Evolutionary conservation across 2,113 vertebrate species (phyloP).

Genomic region (Pseudolaguvia tuberculata): DNA sequence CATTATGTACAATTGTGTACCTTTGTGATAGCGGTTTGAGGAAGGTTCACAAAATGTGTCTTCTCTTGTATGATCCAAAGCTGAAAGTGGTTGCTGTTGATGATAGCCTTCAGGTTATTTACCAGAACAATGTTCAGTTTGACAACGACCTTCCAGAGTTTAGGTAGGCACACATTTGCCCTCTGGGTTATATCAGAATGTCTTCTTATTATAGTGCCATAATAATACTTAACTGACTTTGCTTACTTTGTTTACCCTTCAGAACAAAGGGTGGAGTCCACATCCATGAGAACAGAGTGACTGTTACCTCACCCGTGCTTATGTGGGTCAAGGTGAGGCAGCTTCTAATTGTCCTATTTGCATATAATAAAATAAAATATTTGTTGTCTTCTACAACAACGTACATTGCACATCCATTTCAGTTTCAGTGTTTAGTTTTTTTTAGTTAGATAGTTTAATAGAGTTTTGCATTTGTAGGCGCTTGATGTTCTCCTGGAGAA

Average conservation of each 20-base stretch:
- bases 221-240: not conserved
- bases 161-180: constrained; percentile 65
- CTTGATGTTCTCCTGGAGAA: constrained; percentile 84
- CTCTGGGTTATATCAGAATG: not conserved
- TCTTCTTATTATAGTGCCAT: not conserved
- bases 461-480: constrained; percentile 67
- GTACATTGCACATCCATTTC: not conserved
- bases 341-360: not conserved
- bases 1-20: not conserved
- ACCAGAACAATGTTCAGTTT: constrained; percentile 82
- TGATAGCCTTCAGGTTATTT: constrained; percentile 70
- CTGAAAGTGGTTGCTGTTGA: constrained; percentile 86
- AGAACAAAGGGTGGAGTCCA: constrained; percentile 88
- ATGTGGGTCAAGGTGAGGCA: constrained; percentile 92
- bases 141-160: constrained; percentile 85
- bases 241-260: not conserved
- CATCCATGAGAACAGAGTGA: constrained; percentile 76
- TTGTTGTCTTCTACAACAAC: no score
- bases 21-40: not conserved
- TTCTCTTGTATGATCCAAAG: constrained; percentile 59
- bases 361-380: not conserved
- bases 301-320: constrained; percentile 87
- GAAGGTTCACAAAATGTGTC: not conserved
- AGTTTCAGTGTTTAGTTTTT: not conserved
- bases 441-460: not conserved